Evolutionary conservation across 2,113 vertebrate species (phyloP).

Genomic region (Xenopus tropicalis): UCB_Xtro_10.0 CM004451.2:54815501-54816000

Average conservation of each 20-base stretch:
- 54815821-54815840: constrained; percentile 1
- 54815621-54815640: too few species aligned
- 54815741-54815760: constrained; percentile 46
- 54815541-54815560: too few species aligned
- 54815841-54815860: constrained; percentile 48
- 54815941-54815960: constrained; percentile 15
- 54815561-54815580: too few species aligned
- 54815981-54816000: constrained; percentile 20
- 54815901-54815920: constrained; percentile 43
- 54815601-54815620: not conserved
- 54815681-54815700: too few species aligned
- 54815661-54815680: too few species aligned
- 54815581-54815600: too few species aligned
- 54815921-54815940: constrained; percentile 45
- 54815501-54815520: not conserved
- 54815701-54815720: not conserved
- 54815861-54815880: constrained; percentile 53
- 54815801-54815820: constrained; percentile 35
- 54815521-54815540: too few species aligned
- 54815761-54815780: constrained; percentile 46
- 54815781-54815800: constrained; percentile 17
- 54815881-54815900: constrained; percentile 36
- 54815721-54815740: constrained; percentile 29
- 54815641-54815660: too few species aligned
- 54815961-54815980: constrained; percentile 23